phyloP scores from a whole-genome alignment of 2,113 vertebrate species.

The Sarotherodon lohbergeri region DNA sequence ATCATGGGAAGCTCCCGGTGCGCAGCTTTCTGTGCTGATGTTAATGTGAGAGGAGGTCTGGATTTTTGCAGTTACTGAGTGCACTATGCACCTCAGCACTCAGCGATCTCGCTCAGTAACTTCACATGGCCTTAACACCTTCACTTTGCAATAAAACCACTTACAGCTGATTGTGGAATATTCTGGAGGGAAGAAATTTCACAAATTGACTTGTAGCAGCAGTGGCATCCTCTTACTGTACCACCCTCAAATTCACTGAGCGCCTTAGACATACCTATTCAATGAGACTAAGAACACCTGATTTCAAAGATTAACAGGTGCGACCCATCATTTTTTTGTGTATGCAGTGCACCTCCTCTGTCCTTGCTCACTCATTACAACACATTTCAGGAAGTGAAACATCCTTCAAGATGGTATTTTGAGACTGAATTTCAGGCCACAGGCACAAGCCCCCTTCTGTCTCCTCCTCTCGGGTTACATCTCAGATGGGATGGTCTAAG shows the following conservation, averaged over 20 bases:
- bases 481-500: not conserved
- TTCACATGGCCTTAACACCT: not conserved
- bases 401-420: not conserved
- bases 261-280: not conserved
- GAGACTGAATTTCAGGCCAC: not conserved
- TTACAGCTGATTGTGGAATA: not conserved
- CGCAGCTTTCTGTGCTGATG: not conserved
- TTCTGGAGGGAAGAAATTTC: not conserved
- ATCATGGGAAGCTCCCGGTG: not conserved
- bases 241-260: not conserved
- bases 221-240: not conserved
- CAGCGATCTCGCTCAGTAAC: not conserved
- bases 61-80: not conserved
- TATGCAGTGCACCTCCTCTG: not conserved
- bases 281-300: not conserved
- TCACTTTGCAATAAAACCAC: not conserved
- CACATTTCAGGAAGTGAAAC: not conserved
- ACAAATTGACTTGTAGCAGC: not conserved
- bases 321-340: not conserved
- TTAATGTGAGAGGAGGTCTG: not conserved
- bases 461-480: not conserved
- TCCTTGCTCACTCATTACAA: not conserved
- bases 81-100: not conserved
- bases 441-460: not conserved
- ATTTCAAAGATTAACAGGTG: not conserved